Conservation (phyloP, 2,888 invertebrate genomes). For the Patella caerulea region DNA sequence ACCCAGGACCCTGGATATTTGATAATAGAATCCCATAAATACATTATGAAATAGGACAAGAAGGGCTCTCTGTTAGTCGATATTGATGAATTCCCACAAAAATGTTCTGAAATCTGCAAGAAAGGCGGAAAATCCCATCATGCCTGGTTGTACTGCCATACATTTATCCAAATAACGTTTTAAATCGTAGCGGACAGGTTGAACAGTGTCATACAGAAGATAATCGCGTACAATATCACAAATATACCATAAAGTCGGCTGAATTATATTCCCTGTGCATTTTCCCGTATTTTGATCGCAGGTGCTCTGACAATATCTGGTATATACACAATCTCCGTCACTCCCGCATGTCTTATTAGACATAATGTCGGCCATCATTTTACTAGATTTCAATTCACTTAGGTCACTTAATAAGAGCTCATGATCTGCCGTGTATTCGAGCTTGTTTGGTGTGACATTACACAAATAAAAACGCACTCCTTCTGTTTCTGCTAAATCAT, state of each 20-base stretch:
- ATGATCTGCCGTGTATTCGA: slow-evolving; percentile 7
- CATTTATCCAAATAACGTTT: neutral
- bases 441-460: neutral
- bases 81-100: neutral
- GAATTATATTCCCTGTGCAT: neutral
- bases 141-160: neutral
- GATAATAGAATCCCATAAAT: too few species aligned
- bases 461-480: slow-evolving; percentile 7
- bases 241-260: neutral
- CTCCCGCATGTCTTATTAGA: neutral
- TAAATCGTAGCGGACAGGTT: neutral
- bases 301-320: neutral
- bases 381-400: neutral
- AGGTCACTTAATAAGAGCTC: neutral
- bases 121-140: neutral
- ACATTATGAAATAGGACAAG: too few species aligned
- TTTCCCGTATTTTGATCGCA: neutral
- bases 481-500: slow-evolving; percentile 3
- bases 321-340: neutral
- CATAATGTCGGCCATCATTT: neutral
- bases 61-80: neutral
- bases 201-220: neutral
- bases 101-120: neutral
- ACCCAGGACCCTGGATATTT: too few species aligned
- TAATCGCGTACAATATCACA: slow-evolving; percentile 14